These are phyloP conservation scores for Phylloscopus trochiloides DNA, from an alignment of 2,113 vertebrate species.

Conservation along the genomic window DNA sequence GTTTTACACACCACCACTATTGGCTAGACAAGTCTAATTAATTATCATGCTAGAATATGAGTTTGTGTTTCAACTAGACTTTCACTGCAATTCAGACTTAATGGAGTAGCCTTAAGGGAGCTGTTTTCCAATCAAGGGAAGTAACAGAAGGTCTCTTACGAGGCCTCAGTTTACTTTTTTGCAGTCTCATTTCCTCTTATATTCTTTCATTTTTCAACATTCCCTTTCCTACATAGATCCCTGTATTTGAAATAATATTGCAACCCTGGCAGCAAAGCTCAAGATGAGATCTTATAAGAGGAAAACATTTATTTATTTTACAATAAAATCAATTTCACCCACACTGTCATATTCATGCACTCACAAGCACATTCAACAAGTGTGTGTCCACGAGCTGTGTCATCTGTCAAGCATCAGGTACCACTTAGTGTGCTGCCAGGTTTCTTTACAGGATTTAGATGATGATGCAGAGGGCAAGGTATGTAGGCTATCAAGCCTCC, in stretches of 20 bases:
- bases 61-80: neutral
- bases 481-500: accelerated
- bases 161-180: neutral
- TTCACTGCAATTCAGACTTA: neutral
- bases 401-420: neutral
- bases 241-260: neutral
- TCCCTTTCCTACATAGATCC: neutral
- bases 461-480: neutral
- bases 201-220: neutral
- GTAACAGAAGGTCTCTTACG: neutral
- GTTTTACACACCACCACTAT: neutral
- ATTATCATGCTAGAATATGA: neutral
- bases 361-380: neutral
- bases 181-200: neutral
- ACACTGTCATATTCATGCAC: neutral
- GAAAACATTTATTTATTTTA: neutral
- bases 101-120: neutral
- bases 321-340: neutral
- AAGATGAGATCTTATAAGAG: neutral
- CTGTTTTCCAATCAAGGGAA: neutral
- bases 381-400: neutral
- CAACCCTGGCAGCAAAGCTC: neutral
- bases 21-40: neutral
- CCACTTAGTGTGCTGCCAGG: neutral
- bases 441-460: neutral